Base-by-base conservation (phyloP, 2,797 vertebrate genomes). In the Tamandua tetradactyla region DNA sequence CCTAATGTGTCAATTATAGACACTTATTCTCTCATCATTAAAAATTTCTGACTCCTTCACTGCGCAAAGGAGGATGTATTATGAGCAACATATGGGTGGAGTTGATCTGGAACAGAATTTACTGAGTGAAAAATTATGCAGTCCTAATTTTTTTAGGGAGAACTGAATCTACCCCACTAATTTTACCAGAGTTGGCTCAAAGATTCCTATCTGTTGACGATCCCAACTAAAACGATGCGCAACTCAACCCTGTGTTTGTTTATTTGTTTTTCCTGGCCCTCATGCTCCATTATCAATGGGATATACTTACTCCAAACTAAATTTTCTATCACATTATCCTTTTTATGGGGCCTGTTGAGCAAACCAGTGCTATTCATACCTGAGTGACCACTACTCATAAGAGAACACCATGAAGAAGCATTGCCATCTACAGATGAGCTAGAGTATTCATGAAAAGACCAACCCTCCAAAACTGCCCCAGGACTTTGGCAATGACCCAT, bases 41-140 rank as follows among this genome's bases (percentile, higher is more conserved):
- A 76, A 83, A 88, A 87, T 22, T 27, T 25, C 12, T 74, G 15
- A n/a, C 71, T 87, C 35, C 57, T 68, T 80, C n/a, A 55, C 74
- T 72, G 57, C 66, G 25, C 25, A 80, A 52, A 92, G 55, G 42
- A 72, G 42, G 57, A 40, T 71, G 6, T 69, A 61, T n/a, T 44
- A n/a, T 87, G 49, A 94, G 37, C 49, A 90, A 81, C 35, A 57
- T 25, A 18, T 22, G 81, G 94, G 91, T 85, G 74, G 89, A 71
- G 64, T 55, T 96, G 57, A 87, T 81, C 57, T 64, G 84, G 75
- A 66, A 85, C 97, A 93, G 87, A 94, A 97, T 76, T 95, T 82
- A 94, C 72, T 91, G 87, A 96, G 93, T 80, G 78, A 59, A 71
- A 92, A 88, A 55, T 94, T 83, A 80, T 57, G 64, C 37, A 68